Percentiles rank a stretch among this genome's conserved stretches.
Evolutionary conservation across 2,797 vertebrate genomes (phyloP).

Genomic region (Danio tinwini): DNA sequence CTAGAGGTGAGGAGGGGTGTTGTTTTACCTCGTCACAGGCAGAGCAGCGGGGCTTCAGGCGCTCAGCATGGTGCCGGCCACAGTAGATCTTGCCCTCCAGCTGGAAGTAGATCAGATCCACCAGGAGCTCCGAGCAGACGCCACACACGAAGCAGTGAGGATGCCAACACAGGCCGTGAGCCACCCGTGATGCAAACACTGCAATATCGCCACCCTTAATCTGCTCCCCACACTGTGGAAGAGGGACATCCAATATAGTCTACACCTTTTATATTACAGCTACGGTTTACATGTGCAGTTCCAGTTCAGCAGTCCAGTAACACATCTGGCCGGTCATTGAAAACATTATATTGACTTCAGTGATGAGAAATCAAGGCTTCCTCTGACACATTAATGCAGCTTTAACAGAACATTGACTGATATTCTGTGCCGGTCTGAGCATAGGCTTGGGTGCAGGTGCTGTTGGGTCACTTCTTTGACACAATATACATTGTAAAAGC

Average conservation of each 20-base stretch:
- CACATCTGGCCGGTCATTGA: too few species aligned
- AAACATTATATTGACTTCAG: not conserved
- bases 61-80: constrained; percentile 94
- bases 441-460: not conserved
- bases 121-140: constrained; percentile 92
- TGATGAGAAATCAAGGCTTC: not conserved
- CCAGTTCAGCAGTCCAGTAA: not conserved
- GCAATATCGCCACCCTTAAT: constrained; percentile 95
- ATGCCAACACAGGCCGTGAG: constrained; percentile 95
- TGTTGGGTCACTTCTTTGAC: too few species aligned
- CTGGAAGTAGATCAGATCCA: constrained; percentile 98
- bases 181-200: constrained; percentile 91
- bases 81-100: constrained; percentile 97
- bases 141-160: constrained; percentile 96
- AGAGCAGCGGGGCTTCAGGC: constrained; percentile 94
- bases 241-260: not conserved
- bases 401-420: not conserved
- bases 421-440: not conserved
- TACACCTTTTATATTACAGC: not conserved
- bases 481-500: too few species aligned
- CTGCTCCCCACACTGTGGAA: constrained; percentile 89
- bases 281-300: not conserved
- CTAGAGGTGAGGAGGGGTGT: not conserved
- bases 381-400: not conserved
- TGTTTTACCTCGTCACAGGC: constrained; percentile 93